Conservation (phyloP, 2,113 vertebrate genomes). For the Rattus norvegicus region GRCr8 NC_086021.1:95576501-95577000, state of each 20-base stretch:
- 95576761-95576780: neutral
- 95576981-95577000: neutral
- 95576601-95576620: neutral
- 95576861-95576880: neutral
- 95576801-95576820: neutral
- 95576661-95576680: neutral
- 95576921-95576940: neutral
- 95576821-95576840: neutral
- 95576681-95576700: neutral
- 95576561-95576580: neutral
- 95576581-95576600: neutral
- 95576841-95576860: neutral
- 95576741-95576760: neutral
- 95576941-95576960: neutral
- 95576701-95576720: neutral
- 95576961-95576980: neutral
- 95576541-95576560: neutral
- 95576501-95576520: neutral
- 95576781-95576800: neutral
- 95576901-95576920: neutral
- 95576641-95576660: too few relatives aligned
- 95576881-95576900: neutral
- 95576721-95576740: neutral
- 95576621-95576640: neutral
- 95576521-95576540: neutral